These are phyloP conservation scores for Corythucha ciliata DNA, from an alignment of 2,888 invertebrate species.

Conservation along the genomic window DNA sequence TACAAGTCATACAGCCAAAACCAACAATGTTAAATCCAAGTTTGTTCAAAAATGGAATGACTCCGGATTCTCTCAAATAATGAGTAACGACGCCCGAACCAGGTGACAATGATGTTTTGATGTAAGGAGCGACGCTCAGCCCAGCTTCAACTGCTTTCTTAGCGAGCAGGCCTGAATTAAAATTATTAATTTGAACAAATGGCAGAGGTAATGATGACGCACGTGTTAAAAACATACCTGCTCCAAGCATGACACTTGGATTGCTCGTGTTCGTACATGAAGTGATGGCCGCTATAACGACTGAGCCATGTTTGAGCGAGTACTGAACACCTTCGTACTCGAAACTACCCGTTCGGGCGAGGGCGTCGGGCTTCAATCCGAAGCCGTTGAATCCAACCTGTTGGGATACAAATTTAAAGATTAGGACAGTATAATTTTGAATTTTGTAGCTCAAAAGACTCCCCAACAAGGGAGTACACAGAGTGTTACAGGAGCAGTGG, in stretches of 20 bases:
- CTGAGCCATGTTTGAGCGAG: conserved; percentile 75
- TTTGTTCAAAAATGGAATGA: conserved; percentile 72
- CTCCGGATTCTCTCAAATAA: conserved; percentile 81
- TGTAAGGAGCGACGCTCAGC: conserved; percentile 77
- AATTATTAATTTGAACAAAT: neutral
- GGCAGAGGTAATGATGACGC: neutral
- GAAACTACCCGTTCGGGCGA: conserved; percentile 59
- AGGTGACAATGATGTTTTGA: conserved; percentile 94
- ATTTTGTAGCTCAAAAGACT: no score
- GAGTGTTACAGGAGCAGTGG: no score
- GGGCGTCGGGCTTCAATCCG: conserved; percentile 59
- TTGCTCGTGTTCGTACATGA: conserved; percentile 98
- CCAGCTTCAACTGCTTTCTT: conserved; percentile 91
- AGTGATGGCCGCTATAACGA: conserved; percentile 95
- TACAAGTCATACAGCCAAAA: conserved; percentile 99
- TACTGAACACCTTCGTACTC: conserved; percentile 73
- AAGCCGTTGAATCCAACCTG: conserved; percentile 89
- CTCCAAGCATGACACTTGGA: conserved; percentile 96
- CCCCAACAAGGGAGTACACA: no score
- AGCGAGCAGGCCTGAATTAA: conserved; percentile 65
- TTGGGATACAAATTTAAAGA: no score
- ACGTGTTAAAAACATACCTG: conserved; percentile 53
- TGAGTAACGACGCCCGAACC: conserved; percentile 93
- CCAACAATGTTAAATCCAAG: conserved; percentile 92
- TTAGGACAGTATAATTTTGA: no score